phyloP scores from a whole-genome alignment of 1,140 invertebrate genomes.

The Drosophila varians region DNA sequence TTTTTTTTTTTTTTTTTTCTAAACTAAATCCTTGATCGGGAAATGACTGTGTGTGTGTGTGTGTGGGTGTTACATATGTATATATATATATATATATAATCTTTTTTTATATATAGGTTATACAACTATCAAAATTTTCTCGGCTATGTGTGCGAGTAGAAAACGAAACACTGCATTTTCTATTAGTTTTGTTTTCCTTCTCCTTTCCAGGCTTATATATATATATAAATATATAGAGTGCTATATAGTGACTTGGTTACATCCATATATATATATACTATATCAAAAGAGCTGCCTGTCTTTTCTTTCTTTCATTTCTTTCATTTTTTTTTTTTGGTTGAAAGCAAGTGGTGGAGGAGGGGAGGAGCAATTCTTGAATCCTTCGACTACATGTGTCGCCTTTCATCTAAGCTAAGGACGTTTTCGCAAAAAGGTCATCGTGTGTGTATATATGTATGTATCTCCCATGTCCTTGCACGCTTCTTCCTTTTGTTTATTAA shows the following conservation, averaged over 20 bases:
- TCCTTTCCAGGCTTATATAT: conserved; percentile 5
- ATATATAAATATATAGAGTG: conserved; percentile 43
- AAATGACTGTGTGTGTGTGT: conserved; percentile 12
- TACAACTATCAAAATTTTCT: conserved; percentile 45
- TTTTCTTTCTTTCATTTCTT: conserved; percentile 11
- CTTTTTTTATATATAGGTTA: conserved; percentile 18
- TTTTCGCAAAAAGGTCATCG: conserved; percentile 74
- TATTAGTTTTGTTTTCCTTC: no score
- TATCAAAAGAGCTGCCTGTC: conserved; percentile 49
- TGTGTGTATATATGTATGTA: conserved; percentile 25
- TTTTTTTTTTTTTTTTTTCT: conserved; percentile 22
- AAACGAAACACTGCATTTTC: no score
- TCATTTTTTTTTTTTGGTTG: background rate
- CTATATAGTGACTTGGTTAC: conserved; percentile 42
- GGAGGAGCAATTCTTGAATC: conserved; percentile 17
- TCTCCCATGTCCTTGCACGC: conserved; percentile 10
- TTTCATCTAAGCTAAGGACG: conserved; percentile 73
- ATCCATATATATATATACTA: conserved; percentile 35
- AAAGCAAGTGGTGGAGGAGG: background rate
- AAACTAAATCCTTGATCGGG: conserved; percentile 40
- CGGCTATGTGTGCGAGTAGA: conserved; percentile 45
- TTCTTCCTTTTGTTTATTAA: conserved; percentile 33
- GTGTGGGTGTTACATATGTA: background rate
- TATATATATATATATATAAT: background rate
- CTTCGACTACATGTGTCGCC: conserved; percentile 19